These are phyloP conservation scores for Micromesistius poutassou DNA, from an alignment of 2,797 vertebrate genomes.

Conservation along the genomic window DNA sequence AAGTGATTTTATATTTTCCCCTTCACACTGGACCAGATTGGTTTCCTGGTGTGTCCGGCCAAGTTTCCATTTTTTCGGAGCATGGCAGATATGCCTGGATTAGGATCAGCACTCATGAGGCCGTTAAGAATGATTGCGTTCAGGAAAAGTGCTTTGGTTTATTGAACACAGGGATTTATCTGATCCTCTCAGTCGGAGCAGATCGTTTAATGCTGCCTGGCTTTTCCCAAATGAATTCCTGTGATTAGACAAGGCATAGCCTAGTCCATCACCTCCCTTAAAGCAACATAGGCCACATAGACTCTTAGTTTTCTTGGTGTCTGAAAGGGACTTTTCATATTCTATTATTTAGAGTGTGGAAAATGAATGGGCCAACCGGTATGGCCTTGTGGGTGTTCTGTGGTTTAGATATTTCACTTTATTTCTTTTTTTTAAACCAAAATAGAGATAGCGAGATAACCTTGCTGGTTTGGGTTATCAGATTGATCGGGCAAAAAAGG, in stretches of 20 bases:
- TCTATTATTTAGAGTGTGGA: conserved; percentile 35
- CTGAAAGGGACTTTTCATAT: conserved; percentile 47
- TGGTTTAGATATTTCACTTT: conserved; percentile 1
- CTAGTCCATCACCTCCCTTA: conserved; percentile 56
- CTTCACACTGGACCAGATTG: conserved; percentile 47
- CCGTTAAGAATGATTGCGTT: conserved; percentile 78
- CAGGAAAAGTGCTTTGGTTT: conserved; percentile 76
- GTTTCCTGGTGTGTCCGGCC: conserved; percentile 37
- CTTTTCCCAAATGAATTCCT: conserved; percentile 73
- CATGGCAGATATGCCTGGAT: conserved; percentile 71
- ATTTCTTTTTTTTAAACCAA: conserved; percentile 9
- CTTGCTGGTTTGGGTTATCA: background rate
- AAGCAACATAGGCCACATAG: conserved; percentile 31
- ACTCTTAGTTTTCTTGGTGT: conserved; percentile 47
- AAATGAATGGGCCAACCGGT: conserved; percentile 38
- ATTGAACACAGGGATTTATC: conserved; percentile 78
- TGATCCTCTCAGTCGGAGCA: conserved; percentile 76
- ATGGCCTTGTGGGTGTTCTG: conserved; percentile 11
- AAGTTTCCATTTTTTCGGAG: conserved; percentile 45
- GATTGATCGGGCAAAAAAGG: background rate
- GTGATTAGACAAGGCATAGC: conserved; percentile 69
- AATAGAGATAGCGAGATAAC: background rate
- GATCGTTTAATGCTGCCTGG: conserved; percentile 73
- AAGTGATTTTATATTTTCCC: background rate
- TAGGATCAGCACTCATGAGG: conserved; percentile 65